Conservation (phyloP, 2,888 invertebrate species). For the Mimumesa dahlbomi region DNA sequence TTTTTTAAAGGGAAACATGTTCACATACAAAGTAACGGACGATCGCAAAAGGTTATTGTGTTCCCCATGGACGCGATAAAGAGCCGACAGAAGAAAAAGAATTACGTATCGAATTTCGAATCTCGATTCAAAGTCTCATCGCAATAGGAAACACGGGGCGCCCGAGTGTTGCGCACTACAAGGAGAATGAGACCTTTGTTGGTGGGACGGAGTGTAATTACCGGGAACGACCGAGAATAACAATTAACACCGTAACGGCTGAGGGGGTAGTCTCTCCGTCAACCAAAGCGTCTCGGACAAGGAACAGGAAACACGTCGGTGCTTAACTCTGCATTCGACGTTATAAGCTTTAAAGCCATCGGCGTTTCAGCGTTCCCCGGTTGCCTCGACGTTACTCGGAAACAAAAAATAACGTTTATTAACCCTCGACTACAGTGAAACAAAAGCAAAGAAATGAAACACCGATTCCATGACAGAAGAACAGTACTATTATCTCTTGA, state of each 20-base stretch:
- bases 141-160: not conserved
- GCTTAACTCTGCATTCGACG: slow-evolving; percentile 8
- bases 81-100: too few species aligned
- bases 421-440: not conserved
- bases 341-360: slow-evolving; percentile 30
- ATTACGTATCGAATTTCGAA: slow-evolving; percentile 11
- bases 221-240: slow-evolving; percentile 57
- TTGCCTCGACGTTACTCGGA: too few species aligned
- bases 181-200: slow-evolving; percentile 16
- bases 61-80: too few species aligned
- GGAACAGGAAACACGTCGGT: slow-evolving; percentile 17
- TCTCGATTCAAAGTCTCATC: not conserved
- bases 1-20: too few species aligned
- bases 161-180: slow-evolving; percentile 18
- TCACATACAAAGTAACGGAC: too few species aligned
- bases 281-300: slow-evolving; percentile 36
- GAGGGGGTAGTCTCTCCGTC: slow-evolving; percentile 10
- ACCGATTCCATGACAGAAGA: too few species aligned
- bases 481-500: too few species aligned
- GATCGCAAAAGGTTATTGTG: too few species aligned
- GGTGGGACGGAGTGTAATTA: slow-evolving; percentile 45
- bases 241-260: slow-evolving; percentile 50
- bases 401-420: not conserved
- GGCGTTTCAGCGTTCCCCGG: slow-evolving; percentile 1
- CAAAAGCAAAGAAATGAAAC: too few species aligned